phyloP scores from a whole-genome alignment of 2,113 vertebrate species.

The Raphicerus campestris region DNA sequence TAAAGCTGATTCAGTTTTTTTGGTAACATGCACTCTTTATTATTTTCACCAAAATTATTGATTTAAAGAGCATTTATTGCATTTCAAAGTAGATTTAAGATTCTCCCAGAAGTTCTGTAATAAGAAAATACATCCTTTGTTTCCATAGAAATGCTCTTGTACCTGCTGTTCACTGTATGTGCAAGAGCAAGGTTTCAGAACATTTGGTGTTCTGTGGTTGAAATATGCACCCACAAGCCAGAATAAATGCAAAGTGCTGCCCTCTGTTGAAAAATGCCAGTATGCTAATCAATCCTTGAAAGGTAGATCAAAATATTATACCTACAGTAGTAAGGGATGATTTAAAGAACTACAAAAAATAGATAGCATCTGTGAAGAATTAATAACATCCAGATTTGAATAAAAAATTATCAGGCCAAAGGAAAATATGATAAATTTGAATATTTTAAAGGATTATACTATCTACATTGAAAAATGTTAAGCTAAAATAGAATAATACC shows the following conservation, averaged over 20 bases:
- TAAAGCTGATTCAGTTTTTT: background rate
- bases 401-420: background rate
- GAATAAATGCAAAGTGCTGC: slow-evolving; percentile 32
- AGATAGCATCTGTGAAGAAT: background rate
- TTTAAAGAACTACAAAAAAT: background rate
- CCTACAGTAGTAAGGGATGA: background rate
- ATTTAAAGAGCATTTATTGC: background rate
- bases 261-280: slow-evolving; percentile 39
- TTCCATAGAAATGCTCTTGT: background rate
- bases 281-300: background rate
- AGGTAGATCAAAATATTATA: background rate
- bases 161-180: background rate
- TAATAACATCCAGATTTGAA: background rate
- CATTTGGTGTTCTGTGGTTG: background rate
- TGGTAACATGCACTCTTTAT: background rate
- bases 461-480: background rate
- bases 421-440: background rate
- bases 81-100: background rate
- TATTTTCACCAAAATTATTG: background rate
- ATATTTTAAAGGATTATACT: background rate
- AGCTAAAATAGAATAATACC: background rate
- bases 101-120: background rate
- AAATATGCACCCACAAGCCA: background rate
- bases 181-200: background rate
- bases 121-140: slow-evolving; percentile 25